These are phyloP conservation scores for Eilema griseolum DNA, from an alignment of 2,888 invertebrate genomes.

Conservation along the genomic window DNA sequence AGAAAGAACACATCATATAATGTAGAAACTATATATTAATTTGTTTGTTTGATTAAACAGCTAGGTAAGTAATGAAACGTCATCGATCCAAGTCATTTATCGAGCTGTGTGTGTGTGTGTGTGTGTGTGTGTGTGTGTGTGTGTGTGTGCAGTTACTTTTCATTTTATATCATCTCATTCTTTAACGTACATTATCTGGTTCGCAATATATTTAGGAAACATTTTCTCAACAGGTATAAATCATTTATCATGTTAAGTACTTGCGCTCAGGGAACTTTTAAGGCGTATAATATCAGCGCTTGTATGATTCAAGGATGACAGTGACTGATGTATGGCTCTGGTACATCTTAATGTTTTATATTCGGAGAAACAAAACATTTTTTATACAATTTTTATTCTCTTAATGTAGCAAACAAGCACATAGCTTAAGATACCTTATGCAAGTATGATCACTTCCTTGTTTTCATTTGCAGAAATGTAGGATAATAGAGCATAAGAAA, in stretches of 20 bases:
- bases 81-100: no score
- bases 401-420: background rate
- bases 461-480: no score
- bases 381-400: background rate
- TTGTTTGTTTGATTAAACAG: no score
- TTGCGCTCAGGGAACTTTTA: constrained; percentile 6
- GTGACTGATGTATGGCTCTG: background rate
- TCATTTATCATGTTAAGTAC: constrained; percentile 12
- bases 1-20: no score
- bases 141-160: background rate
- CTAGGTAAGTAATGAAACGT: no score
- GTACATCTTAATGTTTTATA: background rate
- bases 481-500: no score
- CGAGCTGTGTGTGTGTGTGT: background rate
- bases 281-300: background rate
- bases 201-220: background rate
- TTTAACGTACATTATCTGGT: background rate
- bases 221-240: background rate
- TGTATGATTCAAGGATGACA: constrained; percentile 7
- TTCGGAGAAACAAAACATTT: background rate
- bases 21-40: no score
- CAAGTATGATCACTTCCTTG: no score
- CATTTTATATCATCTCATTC: background rate
- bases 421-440: background rate
- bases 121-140: background rate